Base-by-base conservation (phyloP, 2,113 vertebrate genomes). In the Platysternon megacephalum region DNA sequence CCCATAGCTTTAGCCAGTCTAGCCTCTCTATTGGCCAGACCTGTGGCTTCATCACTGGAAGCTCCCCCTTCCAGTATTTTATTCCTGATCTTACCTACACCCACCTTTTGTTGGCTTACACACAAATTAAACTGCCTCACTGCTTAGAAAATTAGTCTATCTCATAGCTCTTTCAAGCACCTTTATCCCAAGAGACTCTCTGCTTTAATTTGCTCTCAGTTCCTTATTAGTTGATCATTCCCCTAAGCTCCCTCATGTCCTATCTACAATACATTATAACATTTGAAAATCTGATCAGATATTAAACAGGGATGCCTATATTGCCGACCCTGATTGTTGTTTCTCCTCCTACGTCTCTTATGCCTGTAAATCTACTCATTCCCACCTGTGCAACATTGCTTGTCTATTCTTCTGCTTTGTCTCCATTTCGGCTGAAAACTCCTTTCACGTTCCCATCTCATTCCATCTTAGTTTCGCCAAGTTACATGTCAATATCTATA, bases 281-380 rank as follows among this genome's bases (percentile, higher is more conserved):
- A 91, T 92, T 86, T 95, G 86, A 91, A 96, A 95, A 94, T 91
- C 74, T 86, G 90, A 86, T 93, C 87, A 91, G 24, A 83, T 76
- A 76, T 76, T 42, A 44, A 44, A 76, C 72, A 44, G 24, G 24
- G 72, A 82, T 93, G 42, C 74, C 78, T n/a, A 89, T 46, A 89
- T 46, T 17, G 81, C 49, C 88, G 79, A 88, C 89, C 92, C 86
- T 48, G 91, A 91, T 65, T 85, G 24, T 76, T 76, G 86, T 53
- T 89, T 65, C 52, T 94, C 81, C 80, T 86, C 85, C 11, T 61
- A 28, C 19, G 35, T 87, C 44, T 86, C 52, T 92, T 29, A 83
- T 89, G 26, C 78, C 83, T 93, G 85, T 87, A 81, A 95, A 61
- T 29, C 85, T 55, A 4, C 1, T 53, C 26, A n/a, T 58, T 83